These are phyloP conservation scores for Mycetomoellerius zeteki DNA, from an alignment of 1,140 invertebrate species.

Conservation along the genomic window DNA sequence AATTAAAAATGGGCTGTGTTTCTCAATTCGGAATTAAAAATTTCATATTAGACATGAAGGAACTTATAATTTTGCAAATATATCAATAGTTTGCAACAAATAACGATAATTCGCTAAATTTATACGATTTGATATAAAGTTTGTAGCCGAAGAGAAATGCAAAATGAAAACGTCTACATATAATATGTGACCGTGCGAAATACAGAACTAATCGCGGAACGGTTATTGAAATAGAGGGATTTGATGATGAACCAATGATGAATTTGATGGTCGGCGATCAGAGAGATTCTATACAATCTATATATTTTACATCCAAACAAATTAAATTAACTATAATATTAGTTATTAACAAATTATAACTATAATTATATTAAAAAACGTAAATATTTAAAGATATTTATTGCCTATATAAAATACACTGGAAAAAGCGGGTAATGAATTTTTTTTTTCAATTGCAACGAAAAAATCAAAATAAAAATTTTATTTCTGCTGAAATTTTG, in stretches of 20 bases:
- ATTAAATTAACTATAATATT: constrained; percentile 15
- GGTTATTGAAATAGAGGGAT: constrained; percentile 25
- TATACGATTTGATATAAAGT: background rate
- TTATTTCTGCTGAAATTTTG: background rate
- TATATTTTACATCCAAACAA: constrained; percentile 27
- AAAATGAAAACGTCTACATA: background rate
- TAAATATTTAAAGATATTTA: background rate
- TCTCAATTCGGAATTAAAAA: background rate
- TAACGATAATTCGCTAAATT: background rate
- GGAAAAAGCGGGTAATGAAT: background rate
- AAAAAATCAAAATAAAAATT: constrained; percentile 5
- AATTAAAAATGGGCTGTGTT: background rate
- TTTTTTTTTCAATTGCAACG: constrained; percentile 11
- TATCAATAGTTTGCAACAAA: background rate
- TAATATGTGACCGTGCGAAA: background rate
- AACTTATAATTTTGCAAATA: background rate
- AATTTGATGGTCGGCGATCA: constrained; percentile 15
- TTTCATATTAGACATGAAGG: background rate
- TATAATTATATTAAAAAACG: background rate
- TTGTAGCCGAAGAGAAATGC: background rate
- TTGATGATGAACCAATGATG: constrained; percentile 29
- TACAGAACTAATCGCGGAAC: constrained; percentile 21
- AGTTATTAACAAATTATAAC: constrained; percentile 6
- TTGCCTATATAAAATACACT: background rate
- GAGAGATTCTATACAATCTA: background rate